Conservation (phyloP, 2,888 invertebrate genomes). For the Cephus spinipes region DNA sequence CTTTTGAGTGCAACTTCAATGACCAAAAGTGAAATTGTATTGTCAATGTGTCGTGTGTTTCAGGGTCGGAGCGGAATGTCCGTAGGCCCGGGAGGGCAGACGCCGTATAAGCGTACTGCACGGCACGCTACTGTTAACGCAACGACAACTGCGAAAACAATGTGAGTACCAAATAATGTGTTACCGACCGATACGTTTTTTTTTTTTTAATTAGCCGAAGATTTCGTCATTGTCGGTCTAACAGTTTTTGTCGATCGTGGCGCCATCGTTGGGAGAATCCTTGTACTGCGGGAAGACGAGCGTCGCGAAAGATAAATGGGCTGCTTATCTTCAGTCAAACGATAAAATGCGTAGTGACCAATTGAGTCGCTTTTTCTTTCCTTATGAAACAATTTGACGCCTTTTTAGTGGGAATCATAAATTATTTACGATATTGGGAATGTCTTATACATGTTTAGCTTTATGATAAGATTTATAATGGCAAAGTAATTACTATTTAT, state of each 20-base stretch:
- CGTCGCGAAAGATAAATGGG: neutral
- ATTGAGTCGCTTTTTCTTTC: neutral
- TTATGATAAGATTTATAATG: neutral
- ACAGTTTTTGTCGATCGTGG: neutral
- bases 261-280: neutral
- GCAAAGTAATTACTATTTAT: neutral
- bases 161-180: neutral
- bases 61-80: slow-evolving; percentile 51
- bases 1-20: neutral
- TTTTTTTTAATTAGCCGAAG: neutral
- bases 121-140: neutral
- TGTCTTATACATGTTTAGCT: neutral
- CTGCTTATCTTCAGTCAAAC: neutral
- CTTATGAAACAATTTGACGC: neutral
- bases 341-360: neutral
- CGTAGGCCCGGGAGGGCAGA: slow-evolving; percentile 44
- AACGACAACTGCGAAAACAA: slow-evolving; percentile 22
- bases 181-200: neutral
- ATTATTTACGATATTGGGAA: neutral
- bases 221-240: neutral
- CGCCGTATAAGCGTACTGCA: slow-evolving; percentile 37
- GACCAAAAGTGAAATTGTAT: neutral
- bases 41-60: slow-evolving; percentile 8
- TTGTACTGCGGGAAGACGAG: neutral
- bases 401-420: neutral